Conservation (phyloP, 1,140 invertebrate genomes). For the Maniola jurtina region DNA sequence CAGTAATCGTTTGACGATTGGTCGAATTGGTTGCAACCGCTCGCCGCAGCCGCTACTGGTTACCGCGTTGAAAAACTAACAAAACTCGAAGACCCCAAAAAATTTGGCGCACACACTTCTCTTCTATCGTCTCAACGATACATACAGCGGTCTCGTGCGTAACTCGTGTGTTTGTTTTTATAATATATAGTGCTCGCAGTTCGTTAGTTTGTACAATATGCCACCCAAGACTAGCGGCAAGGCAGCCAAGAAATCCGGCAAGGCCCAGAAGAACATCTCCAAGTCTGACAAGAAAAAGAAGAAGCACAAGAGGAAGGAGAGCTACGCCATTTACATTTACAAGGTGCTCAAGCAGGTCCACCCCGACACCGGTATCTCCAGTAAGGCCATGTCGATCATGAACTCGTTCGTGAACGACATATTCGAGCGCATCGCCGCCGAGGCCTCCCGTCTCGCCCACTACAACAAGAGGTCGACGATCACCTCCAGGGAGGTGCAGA, state of each 20-base stretch:
- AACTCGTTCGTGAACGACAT: conserved; percentile 84
- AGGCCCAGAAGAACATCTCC: conserved; percentile 37
- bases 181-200: background rate
- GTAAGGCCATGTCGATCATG: conserved; percentile 81
- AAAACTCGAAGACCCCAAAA: background rate
- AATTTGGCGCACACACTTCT: too few species aligned
- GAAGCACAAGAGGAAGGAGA: conserved; percentile 32
- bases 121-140: background rate
- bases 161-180: background rate
- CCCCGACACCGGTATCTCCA: conserved; percentile 82
- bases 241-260: conserved; percentile 34
- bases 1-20: background rate
- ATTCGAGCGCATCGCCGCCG: conserved; percentile 82
- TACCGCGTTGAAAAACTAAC: background rate
- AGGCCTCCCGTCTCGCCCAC: conserved; percentile 84
- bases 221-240: conserved; percentile 34
- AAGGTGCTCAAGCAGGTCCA: conserved; percentile 2
- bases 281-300: conserved; percentile 24
- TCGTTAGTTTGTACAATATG: background rate
- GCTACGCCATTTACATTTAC: conserved; percentile 31
- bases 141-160: background rate
- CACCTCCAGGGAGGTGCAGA: conserved; percentile 79
- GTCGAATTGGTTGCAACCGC: background rate
- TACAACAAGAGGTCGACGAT: conserved; percentile 85
- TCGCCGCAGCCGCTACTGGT: background rate